Conservation (phyloP, 2,888 invertebrate genomes). For the Andrena haemorrhoa region DNA sequence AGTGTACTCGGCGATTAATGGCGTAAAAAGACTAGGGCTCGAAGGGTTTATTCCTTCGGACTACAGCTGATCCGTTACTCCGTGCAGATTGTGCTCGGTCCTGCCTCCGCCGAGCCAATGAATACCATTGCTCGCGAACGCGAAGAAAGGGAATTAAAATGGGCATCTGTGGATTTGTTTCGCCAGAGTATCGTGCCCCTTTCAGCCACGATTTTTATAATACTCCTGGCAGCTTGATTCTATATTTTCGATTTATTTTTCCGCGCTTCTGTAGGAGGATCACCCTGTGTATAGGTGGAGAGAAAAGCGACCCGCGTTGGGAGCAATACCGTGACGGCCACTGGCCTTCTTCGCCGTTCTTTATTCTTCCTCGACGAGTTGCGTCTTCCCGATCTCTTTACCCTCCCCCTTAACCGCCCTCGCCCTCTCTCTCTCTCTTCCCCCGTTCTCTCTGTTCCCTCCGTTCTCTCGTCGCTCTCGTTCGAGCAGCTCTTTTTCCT, state of each 20-base stretch:
- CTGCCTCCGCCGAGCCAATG: too few relatives aligned
- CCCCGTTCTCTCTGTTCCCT: constrained; percentile 16
- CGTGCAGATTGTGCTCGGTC: too few relatives aligned
- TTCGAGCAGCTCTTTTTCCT: constrained; percentile 13
- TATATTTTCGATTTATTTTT: too few relatives aligned
- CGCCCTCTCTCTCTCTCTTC: constrained; percentile 14
- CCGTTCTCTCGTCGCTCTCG: constrained; percentile 3
- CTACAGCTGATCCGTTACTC: too few relatives aligned
- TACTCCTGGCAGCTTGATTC: too few relatives aligned
- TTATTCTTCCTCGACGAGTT: constrained; percentile 60
- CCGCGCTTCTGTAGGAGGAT: not conserved
- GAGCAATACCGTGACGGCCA: constrained; percentile 77
- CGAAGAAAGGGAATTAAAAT: too few relatives aligned
- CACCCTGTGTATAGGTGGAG: constrained; percentile 25
- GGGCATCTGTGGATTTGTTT: too few relatives aligned
- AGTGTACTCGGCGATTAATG: too few relatives aligned
- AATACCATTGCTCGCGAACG: too few relatives aligned
- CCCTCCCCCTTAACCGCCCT: constrained; percentile 15
- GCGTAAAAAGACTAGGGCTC: too few relatives aligned
- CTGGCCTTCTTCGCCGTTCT: constrained; percentile 73
- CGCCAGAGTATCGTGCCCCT: not conserved
- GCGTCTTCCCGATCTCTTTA: constrained; percentile 55
- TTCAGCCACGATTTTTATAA: not conserved
- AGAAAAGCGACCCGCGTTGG: constrained; percentile 61
- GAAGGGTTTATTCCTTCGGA: not conserved